Conservation (phyloP, 35 echinoderm and acorn worm genomes). For the Eucidaris tribuloides region DNA sequence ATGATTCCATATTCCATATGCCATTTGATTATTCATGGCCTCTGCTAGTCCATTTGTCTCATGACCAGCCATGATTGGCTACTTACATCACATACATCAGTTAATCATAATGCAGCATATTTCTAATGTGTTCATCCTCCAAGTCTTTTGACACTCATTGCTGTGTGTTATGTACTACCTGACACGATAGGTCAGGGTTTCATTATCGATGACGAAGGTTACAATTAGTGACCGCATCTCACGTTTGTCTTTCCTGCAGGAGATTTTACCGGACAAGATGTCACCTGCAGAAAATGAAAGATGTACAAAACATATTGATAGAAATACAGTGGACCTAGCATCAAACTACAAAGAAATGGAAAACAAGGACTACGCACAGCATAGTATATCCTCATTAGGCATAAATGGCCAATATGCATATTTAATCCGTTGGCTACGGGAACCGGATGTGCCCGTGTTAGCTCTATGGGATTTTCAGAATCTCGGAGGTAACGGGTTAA, state of each 20-base stretch:
- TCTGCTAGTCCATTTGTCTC: too few relatives aligned
- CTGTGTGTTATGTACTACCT: conserved; percentile 47
- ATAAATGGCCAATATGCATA: not conserved
- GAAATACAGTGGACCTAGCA: not conserved
- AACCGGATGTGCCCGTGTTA: too few relatives aligned
- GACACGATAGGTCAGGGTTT: conserved; percentile 72
- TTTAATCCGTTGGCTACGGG: too few relatives aligned
- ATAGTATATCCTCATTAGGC: not conserved
- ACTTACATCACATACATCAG: too few relatives aligned
- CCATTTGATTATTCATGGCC: too few relatives aligned
- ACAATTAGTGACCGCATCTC: conserved; percentile 73
- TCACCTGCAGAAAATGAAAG: conserved; percentile 56
- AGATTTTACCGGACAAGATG: conserved; percentile 59
- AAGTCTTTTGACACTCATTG: too few relatives aligned
- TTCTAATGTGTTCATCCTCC: too few relatives aligned
- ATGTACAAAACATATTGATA: not conserved
- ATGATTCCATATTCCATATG: too few relatives aligned
- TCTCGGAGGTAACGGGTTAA: too few relatives aligned
- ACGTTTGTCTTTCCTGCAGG: conserved; percentile 69
- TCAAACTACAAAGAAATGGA: not conserved
- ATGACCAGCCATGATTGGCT: too few relatives aligned
- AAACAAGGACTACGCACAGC: not conserved
- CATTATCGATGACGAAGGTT: conserved; percentile 71
- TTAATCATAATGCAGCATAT: too few relatives aligned
- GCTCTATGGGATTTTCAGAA: too few relatives aligned